Percentiles rank a stretch among this genome's conserved stretches.
phyloP scores from a whole-genome alignment of 2,113 vertebrate genomes.

The Callionymus lyra region DNA sequence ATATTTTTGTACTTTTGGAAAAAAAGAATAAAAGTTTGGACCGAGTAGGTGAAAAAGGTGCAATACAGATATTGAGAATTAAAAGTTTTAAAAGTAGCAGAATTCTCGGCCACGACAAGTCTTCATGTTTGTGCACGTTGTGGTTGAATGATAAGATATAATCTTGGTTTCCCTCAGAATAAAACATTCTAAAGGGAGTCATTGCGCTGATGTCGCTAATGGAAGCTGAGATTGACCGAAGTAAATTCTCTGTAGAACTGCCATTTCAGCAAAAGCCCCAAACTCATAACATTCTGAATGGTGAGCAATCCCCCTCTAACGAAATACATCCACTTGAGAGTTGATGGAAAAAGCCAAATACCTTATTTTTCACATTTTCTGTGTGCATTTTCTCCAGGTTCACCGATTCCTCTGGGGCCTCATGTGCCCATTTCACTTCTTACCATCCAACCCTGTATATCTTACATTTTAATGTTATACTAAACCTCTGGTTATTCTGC shows the following conservation, averaged over 20 bases:
- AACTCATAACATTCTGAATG: conserved; percentile 32
- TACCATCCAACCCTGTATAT: conserved; percentile 28
- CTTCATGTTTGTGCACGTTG: too few species aligned
- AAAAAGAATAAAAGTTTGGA: too few species aligned
- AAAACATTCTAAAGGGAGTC: background rate
- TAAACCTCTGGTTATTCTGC: conserved; percentile 13
- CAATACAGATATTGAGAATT: too few species aligned
- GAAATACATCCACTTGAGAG: conserved; percentile 35
- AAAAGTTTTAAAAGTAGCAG: too few species aligned
- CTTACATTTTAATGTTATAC: conserved; percentile 26
- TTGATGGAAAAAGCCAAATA: conserved; percentile 29
- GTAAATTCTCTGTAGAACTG: conserved; percentile 1
- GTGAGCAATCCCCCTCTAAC: conserved; percentile 39
- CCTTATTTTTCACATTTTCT: conserved; percentile 17
- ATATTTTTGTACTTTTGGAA: too few species aligned
- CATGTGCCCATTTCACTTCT: conserved; percentile 27
- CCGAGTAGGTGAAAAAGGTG: too few species aligned
- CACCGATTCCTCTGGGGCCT: conserved; percentile 11
- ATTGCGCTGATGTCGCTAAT: conserved; percentile 20
- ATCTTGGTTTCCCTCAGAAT: background rate
- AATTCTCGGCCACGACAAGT: too few species aligned
- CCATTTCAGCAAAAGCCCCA: conserved; percentile 8
- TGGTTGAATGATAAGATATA: too few species aligned
- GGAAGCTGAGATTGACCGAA: conserved; percentile 18
- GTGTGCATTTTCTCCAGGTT: conserved; percentile 12